A percentile compares a stretch with the other conserved stretches of the same genome.
These are phyloP conservation scores for Xestobium rufovillosum DNA, from an alignment of 2,888 invertebrate genomes.

Conservation along the genomic window DNA sequence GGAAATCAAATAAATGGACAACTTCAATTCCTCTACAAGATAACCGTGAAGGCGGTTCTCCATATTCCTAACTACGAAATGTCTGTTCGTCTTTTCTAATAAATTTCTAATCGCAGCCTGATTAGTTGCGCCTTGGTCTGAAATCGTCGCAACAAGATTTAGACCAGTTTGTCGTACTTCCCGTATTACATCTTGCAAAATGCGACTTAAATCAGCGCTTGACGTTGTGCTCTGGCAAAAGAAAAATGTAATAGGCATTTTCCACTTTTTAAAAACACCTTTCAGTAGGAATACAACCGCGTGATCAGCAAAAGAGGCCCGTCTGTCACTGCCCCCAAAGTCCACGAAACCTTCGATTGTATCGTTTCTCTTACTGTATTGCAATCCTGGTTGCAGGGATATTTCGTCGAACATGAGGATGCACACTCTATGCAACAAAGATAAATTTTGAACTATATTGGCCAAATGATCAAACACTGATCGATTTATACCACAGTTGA, in stretches of 20 bases:
- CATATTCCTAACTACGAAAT: conserved; percentile 12
- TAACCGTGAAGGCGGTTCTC: conserved; percentile 18
- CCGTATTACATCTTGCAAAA: conserved; percentile 21
- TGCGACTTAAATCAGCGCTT: conserved; percentile 14
- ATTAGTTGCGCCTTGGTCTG: conserved; percentile 29
- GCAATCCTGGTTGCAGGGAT: conserved; percentile 14
- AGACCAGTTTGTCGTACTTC: conserved; percentile 21
- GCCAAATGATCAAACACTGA: conserved; percentile 7
- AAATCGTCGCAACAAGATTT: conserved; percentile 26
- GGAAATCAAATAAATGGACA: conserved; percentile 22
- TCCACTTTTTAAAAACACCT: conserved; percentile 25
- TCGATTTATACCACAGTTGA: conserved; percentile 9
- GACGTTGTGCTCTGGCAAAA: conserved; percentile 22
- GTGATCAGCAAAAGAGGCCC: conserved; percentile 24
- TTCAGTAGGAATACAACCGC: conserved; percentile 26
- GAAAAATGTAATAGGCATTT: conserved; percentile 24
- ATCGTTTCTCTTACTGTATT: conserved; percentile 18
- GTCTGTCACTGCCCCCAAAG: conserved; percentile 13
- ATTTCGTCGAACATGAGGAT: conserved; percentile 26
- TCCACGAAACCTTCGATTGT: conserved; percentile 21
- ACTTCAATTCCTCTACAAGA: conserved; percentile 20
- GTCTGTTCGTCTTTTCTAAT: conserved; percentile 15
- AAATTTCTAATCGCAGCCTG: conserved; percentile 21
- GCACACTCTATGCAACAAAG: conserved; percentile 16
- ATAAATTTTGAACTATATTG: neutral